phyloP scores from a whole-genome alignment of 1,140 invertebrate genomes.

The Sarcophaga bullata region DNA sequence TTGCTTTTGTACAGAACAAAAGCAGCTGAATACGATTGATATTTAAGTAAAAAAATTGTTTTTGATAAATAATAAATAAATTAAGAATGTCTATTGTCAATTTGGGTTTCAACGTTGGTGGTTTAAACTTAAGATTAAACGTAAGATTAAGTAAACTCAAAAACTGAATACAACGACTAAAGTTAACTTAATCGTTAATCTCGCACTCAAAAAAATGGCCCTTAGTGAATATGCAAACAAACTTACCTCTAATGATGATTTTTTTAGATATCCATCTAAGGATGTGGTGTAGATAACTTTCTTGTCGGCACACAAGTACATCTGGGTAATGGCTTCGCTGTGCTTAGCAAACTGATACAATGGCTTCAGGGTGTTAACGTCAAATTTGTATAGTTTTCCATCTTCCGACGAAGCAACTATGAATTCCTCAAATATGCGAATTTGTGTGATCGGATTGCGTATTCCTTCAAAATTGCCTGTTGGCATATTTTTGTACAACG shows the following conservation, averaged over 20 bases:
- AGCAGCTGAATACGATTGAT: too few species aligned
- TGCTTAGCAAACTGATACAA: slow-evolving; percentile 65
- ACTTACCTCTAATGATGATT: slow-evolving; percentile 56
- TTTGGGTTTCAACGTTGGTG: too few species aligned
- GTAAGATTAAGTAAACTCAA: too few species aligned
- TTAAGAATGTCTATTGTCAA: too few species aligned
- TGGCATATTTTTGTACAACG: slow-evolving; percentile 43
- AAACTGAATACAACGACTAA: too few species aligned
- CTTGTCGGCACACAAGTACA: slow-evolving; percentile 52
- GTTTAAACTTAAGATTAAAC: too few species aligned
- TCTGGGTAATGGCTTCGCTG: slow-evolving; percentile 61
- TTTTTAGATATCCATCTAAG: slow-evolving; percentile 60
- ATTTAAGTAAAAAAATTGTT: too few species aligned
- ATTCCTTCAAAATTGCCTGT: slow-evolving; percentile 50
- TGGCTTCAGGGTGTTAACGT: slow-evolving; percentile 64
- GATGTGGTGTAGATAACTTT: slow-evolving; percentile 57
- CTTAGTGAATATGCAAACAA: background rate
- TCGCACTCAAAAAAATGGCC: too few species aligned
- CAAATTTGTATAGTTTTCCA: slow-evolving; percentile 70
- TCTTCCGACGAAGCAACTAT: slow-evolving; percentile 68
- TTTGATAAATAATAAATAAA: too few species aligned
- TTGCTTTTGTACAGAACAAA: too few species aligned
- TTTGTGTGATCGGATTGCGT: slow-evolving; percentile 55
- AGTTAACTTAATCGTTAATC: too few species aligned
- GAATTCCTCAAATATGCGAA: slow-evolving; percentile 50